A percentile compares a stretch with the other conserved stretches of the same genome.
These are phyloP conservation scores for Ormyrus pomaceus DNA, from an alignment of 2,888 invertebrate species.

Conservation along the genomic window DNA sequence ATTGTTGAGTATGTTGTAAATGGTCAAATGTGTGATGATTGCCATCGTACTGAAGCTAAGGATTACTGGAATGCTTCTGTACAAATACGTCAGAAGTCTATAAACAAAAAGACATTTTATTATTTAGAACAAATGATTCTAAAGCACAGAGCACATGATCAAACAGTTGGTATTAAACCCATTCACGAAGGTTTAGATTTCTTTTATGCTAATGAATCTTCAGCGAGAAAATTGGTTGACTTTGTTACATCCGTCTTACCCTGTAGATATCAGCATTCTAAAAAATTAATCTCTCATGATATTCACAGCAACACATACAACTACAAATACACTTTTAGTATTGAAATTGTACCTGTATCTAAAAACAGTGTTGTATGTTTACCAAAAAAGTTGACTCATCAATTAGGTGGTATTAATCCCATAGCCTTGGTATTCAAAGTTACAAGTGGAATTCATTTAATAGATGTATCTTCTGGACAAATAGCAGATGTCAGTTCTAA, in stretches of 20 bases:
- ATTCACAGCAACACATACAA: constrained; percentile 97
- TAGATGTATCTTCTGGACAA: constrained; percentile 93
- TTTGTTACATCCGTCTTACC: constrained; percentile 93
- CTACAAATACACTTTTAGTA: constrained; percentile 93
- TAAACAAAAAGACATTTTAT: constrained; percentile 97
- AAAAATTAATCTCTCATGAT: constrained; percentile 97
- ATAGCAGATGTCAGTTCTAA: constrained; percentile 90
- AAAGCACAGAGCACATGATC: constrained; percentile 95
- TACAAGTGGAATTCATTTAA: constrained; percentile 92
- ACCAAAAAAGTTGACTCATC: constrained; percentile 89
- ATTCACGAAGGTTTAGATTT: constrained; percentile 95
- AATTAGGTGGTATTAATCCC: constrained; percentile 91
- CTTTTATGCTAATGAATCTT: constrained; percentile 91
- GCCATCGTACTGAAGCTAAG: constrained; percentile 97
- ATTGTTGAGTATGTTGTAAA: constrained; percentile 94
- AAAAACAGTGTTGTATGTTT: constrained; percentile 96
- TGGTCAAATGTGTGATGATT: constrained; percentile 98
- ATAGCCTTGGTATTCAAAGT: constrained; percentile 93
- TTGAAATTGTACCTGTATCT: constrained; percentile 97
- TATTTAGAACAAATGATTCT: constrained; percentile 98
- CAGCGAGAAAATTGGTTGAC: constrained; percentile 96
- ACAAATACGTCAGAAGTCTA: constrained; percentile 90
- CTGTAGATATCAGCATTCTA: constrained; percentile 90
- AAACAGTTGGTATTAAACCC: constrained; percentile 92
- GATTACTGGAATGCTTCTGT: constrained; percentile 96